Conservation (phyloP, 2,113 vertebrate species). For the Tamias sibiricus region DNA sequence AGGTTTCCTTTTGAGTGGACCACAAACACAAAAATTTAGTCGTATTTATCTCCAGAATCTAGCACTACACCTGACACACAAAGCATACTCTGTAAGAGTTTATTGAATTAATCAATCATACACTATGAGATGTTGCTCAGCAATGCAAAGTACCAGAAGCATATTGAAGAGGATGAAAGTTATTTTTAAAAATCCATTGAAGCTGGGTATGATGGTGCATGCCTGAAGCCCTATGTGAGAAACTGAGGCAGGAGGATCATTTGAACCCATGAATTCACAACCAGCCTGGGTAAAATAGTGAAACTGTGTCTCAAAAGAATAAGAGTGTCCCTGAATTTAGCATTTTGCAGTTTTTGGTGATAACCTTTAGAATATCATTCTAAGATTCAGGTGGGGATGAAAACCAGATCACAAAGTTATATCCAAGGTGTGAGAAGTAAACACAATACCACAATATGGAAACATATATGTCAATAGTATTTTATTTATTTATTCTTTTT, state of each 20-base stretch:
- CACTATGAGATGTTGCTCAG: not conserved
- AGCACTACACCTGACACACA: not conserved
- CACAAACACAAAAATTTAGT: not conserved
- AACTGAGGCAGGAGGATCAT: too few relatives aligned
- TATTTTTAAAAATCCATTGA: not conserved
- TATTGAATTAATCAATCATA: constrained; percentile 10
- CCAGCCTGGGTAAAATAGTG: not conserved
- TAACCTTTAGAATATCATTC: not conserved
- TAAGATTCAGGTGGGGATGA: not conserved
- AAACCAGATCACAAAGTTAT: not conserved
- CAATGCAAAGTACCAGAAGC: not conserved
- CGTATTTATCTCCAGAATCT: not conserved
- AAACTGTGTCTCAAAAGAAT: not conserved
- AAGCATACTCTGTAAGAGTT: not conserved
- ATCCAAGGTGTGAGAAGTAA: not conserved
- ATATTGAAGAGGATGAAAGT: not conserved
- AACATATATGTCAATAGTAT: not conserved
- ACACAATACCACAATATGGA: not conserved
- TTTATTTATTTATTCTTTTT: too few relatives aligned
- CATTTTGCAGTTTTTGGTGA: not conserved
- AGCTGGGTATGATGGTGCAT: not conserved
- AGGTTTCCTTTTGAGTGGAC: not conserved
- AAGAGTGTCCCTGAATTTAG: not conserved
- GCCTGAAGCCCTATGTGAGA: not conserved
- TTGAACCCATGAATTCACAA: not conserved